These are phyloP conservation scores for Habroteleia sp. DNA, from an alignment of 2,888 invertebrate genomes.

Conservation along the genomic window DNA sequence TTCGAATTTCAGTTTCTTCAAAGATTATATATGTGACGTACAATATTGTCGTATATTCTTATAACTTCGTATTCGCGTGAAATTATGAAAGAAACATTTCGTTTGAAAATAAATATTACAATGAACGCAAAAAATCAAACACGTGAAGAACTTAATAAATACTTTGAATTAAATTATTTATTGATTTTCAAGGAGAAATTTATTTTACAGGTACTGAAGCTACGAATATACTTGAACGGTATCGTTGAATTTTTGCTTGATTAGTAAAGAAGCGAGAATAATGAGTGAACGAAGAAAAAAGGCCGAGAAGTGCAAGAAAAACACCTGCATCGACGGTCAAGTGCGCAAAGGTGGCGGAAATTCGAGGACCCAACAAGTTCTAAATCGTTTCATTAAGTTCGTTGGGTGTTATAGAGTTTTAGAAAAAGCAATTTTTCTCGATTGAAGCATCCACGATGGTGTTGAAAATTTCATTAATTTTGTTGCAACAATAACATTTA, in stretches of 20 bases:
- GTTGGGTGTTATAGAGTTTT: constrained; percentile 32
- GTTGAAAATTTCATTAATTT: constrained; percentile 41
- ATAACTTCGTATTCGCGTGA: too few relatives aligned
- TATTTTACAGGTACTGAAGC: background rate
- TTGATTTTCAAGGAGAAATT: background rate
- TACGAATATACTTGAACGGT: background rate
- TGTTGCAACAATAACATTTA: background rate
- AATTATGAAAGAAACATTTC: too few relatives aligned
- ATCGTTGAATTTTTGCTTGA: constrained; percentile 18
- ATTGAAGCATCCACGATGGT: constrained; percentile 42
- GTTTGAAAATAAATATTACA: too few relatives aligned
- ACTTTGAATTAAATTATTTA: background rate
- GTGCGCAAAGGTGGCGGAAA: constrained; percentile 42
- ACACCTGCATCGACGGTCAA: constrained; percentile 45
- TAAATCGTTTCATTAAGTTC: constrained; percentile 55
- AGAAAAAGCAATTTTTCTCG: constrained; percentile 43
- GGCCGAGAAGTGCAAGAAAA: constrained; percentile 40
- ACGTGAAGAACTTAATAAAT: too few relatives aligned
- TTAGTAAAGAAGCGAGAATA: constrained; percentile 37
- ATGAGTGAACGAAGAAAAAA: constrained; percentile 13
- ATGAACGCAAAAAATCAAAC: too few relatives aligned
- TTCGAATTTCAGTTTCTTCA: too few relatives aligned
- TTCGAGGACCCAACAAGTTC: constrained; percentile 55
- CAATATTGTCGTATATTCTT: too few relatives aligned
- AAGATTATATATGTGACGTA: too few relatives aligned